Evolutionary conservation across 23 tunicate species (phyloP).

Genomic region (Clavelina lepadiformis): DNA sequence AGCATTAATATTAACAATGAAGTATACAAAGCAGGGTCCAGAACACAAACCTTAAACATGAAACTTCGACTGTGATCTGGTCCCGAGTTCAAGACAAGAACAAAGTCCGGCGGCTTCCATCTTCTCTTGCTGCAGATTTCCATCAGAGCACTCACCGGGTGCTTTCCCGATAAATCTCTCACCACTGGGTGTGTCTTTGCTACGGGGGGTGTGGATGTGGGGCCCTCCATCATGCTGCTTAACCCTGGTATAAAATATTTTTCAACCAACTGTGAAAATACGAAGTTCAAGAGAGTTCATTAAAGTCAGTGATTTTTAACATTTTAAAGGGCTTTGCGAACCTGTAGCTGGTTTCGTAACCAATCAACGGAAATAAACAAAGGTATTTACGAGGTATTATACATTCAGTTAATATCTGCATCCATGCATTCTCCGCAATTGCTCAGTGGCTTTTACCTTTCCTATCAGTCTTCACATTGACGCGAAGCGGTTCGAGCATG

Average conservation of each 20-base stretch:
- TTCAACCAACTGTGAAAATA: too few relatives aligned
- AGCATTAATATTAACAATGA: too few relatives aligned
- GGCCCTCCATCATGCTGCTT: conserved; percentile 39
- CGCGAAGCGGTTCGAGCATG: conserved; percentile 49
- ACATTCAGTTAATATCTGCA: too few relatives aligned
- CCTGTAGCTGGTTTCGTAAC: not conserved
- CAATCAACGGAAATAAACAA: not conserved
- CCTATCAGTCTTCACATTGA: conserved; percentile 50
- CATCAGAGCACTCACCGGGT: conserved; percentile 68
- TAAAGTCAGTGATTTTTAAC: too few relatives aligned
- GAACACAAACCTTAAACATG: conserved; percentile 42
- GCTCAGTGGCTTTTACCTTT: conserved; percentile 49
- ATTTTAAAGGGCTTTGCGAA: too few relatives aligned
- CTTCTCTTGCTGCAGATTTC: conserved; percentile 62
- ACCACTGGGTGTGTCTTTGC: conserved; percentile 1
- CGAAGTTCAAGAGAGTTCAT: too few relatives aligned
- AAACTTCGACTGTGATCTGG: conserved; percentile 30
- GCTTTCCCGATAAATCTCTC: conserved; percentile 55
- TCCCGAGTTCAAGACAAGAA: conserved; percentile 21
- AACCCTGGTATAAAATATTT: too few relatives aligned
- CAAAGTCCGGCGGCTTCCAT: conserved; percentile 55
- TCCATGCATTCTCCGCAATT: too few relatives aligned
- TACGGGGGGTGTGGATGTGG: conserved; percentile 1
- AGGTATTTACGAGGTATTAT: too few relatives aligned
- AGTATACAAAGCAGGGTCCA: too few relatives aligned